These are phyloP conservation scores for Amphibalanus amphitrite DNA, from an alignment of 1,140 invertebrate species.

Conservation along the genomic window DNA sequence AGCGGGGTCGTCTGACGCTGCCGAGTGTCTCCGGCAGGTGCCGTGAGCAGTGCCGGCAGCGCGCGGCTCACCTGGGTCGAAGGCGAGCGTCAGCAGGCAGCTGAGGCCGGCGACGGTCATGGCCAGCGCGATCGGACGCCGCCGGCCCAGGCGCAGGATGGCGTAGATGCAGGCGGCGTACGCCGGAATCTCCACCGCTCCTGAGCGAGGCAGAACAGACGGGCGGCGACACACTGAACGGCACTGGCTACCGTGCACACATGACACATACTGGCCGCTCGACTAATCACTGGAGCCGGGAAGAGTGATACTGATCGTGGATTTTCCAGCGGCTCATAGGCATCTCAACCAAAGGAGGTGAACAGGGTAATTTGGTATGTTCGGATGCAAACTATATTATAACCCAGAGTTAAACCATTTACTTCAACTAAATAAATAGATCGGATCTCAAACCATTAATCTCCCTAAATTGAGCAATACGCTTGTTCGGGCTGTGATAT, in stretches of 20 bases:
- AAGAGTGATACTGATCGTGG: background rate
- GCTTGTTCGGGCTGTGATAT: too few relatives aligned
- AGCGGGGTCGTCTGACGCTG: too few relatives aligned
- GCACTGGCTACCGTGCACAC: background rate
- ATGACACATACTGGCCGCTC: background rate
- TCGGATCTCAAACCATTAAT: too few relatives aligned
- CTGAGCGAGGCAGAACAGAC: background rate
- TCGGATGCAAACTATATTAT: too few relatives aligned
- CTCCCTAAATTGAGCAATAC: too few relatives aligned
- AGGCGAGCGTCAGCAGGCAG: slow-evolving; percentile 10
- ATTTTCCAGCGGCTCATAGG: background rate
- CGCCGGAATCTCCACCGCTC: background rate
- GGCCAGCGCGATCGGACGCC: slow-evolving; percentile 34
- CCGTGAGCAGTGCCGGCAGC: too few relatives aligned
- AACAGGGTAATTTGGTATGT: background rate
- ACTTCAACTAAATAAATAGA: too few relatives aligned
- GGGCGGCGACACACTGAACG: background rate
- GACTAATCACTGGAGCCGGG: background rate
- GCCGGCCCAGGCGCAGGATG: background rate
- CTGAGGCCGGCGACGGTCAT: slow-evolving; percentile 44
- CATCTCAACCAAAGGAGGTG: background rate
- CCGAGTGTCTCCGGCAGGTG: too few relatives aligned
- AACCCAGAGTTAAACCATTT: too few relatives aligned
- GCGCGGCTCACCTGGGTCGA: slow-evolving; percentile 10
- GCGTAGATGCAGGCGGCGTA: background rate